phyloP scores from a whole-genome alignment of 92 coral and sea anemone genomes.

The Heliopora coerulea region DNA sequence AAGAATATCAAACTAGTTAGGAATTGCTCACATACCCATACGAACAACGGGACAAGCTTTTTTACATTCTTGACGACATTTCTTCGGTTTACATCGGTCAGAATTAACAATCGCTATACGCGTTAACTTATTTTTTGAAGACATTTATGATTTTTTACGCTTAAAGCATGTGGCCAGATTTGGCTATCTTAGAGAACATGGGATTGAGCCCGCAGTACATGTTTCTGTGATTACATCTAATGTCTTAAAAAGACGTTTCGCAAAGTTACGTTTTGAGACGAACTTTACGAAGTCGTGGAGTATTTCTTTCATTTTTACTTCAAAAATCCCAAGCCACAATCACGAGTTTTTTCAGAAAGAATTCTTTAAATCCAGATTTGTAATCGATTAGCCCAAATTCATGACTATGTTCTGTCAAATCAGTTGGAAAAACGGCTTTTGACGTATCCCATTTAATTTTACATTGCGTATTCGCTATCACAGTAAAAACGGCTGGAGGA shows the following conservation, averaged over 20 bases:
- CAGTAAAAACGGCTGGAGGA: too few species aligned
- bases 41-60: slow-evolving; percentile 93
- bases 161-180: slow-evolving; percentile 19
- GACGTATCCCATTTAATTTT: slow-evolving; percentile 8
- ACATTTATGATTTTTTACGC: slow-evolving; percentile 35
- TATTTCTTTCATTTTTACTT: too few species aligned
- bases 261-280: too few species aligned
- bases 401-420: too few species aligned
- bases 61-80: slow-evolving; percentile 90
- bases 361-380: too few species aligned
- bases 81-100: slow-evolving; percentile 93
- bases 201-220: slow-evolving; percentile 41
- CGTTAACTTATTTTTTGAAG: slow-evolving; percentile 74
- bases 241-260: too few species aligned
- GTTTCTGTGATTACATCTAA: neutral
- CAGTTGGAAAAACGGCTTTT: slow-evolving; percentile 16
- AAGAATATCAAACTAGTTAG: neutral
- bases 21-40: slow-evolving; percentile 68
- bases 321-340: too few species aligned
- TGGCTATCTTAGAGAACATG: too few species aligned
- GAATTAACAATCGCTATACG: slow-evolving; percentile 91
- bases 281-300: too few species aligned
- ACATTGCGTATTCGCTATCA: neutral
- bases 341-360: too few species aligned
- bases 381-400: too few species aligned